These are phyloP conservation scores for Leptinotarsa peninsularis DNA, from an alignment of 2,888 invertebrate genomes.

Conservation along the genomic window DNA sequence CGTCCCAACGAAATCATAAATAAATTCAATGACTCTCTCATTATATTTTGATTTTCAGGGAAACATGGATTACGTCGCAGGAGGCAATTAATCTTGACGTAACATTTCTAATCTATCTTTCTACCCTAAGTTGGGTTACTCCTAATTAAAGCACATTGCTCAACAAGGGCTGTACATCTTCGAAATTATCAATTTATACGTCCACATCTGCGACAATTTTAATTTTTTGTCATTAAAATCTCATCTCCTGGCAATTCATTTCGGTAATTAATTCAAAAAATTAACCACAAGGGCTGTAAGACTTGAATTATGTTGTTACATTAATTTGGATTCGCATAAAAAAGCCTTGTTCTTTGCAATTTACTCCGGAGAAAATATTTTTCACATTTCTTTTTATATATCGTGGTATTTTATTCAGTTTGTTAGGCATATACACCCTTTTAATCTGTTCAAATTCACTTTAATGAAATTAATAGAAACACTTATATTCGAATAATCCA, in stretches of 20 bases:
- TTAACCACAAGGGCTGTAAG: conserved; percentile 57
- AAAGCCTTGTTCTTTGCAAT: conserved; percentile 13
- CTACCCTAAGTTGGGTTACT: conserved; percentile 55
- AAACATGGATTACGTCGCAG: conserved; percentile 34
- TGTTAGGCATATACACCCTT: too few relatives aligned
- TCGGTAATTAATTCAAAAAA: conserved; percentile 65
- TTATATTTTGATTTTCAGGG: conserved; percentile 35
- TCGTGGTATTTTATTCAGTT: too few relatives aligned
- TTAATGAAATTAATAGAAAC: too few relatives aligned
- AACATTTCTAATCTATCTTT: conserved; percentile 61
- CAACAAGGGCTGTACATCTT: conserved; percentile 64
- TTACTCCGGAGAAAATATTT: neutral
- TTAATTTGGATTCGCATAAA: conserved; percentile 41
- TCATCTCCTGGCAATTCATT: conserved; percentile 63
- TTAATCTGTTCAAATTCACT: too few relatives aligned
- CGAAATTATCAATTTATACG: conserved; percentile 65
- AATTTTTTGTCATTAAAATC: conserved; percentile 67
- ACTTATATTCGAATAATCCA: too few relatives aligned
- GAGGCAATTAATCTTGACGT: conserved; percentile 45
- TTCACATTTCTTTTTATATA: neutral
- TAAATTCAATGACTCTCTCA: conserved; percentile 6
- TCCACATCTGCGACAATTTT: conserved; percentile 66
- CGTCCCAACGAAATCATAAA: neutral
- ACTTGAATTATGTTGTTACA: conserved; percentile 47
- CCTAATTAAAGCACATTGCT: conserved; percentile 61